A percentile compares a stretch with the other conserved stretches of the same genome.
Evolutionary conservation across 2,113 vertebrate genomes (phyloP).

Genomic region (Rhinolophus sinicus): DNA sequence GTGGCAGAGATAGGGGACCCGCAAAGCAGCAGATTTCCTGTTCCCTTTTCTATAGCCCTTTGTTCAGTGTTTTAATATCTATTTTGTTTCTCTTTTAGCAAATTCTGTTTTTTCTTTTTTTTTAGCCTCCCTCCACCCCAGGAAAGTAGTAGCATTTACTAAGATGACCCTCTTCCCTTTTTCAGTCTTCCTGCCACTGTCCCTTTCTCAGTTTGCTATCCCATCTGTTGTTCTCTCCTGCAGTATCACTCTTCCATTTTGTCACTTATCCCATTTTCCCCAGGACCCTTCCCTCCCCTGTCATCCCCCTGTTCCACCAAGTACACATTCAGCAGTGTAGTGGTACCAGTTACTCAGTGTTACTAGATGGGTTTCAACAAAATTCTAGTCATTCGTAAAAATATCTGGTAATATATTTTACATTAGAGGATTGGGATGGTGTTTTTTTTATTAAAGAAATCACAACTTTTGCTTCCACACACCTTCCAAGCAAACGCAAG

Average conservation of each 20-base stretch:
- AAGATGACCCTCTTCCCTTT: not conserved
- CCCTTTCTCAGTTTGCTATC: not conserved
- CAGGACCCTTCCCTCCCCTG: not conserved
- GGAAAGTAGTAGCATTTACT: not conserved
- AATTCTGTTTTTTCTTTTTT: not conserved
- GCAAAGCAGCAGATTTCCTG: not conserved
- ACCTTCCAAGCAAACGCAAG: not conserved
- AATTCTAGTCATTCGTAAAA: not conserved
- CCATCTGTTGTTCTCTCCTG: not conserved
- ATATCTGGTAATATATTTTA: not conserved
- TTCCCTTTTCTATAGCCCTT: not conserved
- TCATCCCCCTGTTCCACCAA: fast-evolving
- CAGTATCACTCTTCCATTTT: not conserved
- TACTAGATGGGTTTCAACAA: not conserved
- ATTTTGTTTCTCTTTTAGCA: conserved; percentile 15
- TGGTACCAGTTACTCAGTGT: not conserved
- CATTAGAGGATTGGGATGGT: not conserved
- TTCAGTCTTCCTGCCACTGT: not conserved
- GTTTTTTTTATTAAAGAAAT: not conserved
- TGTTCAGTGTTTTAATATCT: not conserved
- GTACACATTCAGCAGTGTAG: not conserved
- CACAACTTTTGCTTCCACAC: not conserved
- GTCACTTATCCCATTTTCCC: not conserved
- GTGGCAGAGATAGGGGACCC: fast-evolving
- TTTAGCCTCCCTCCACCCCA: not conserved